Evolutionary conservation across 2,888 invertebrate species (phyloP).

Genomic region (Notodonta dromedarius): DNA sequence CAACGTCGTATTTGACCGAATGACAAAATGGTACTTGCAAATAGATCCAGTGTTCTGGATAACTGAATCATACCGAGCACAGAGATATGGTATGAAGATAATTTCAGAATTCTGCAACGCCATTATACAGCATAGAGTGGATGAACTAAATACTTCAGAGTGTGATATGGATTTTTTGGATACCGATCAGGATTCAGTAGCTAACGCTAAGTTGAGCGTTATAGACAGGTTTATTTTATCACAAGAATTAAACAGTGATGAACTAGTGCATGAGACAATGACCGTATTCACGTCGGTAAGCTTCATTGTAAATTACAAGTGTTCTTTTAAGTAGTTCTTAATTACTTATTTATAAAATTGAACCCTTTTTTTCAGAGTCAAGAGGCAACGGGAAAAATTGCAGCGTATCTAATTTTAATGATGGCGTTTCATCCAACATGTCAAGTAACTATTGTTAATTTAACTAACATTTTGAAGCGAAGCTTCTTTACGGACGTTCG

Average conservation of each 20-base stretch:
- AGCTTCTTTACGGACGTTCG: too few species aligned
- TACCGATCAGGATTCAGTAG: conserved; percentile 47
- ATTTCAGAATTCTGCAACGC: conserved; percentile 39
- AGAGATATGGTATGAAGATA: conserved; percentile 39
- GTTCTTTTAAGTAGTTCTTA: too few species aligned
- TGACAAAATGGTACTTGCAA: conserved; percentile 74
- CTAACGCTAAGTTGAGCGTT: conserved; percentile 60
- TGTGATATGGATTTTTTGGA: conserved; percentile 42
- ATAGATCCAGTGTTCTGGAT: conserved; percentile 64
- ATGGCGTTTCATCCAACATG: conserved; percentile 70
- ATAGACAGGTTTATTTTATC: conserved; percentile 70
- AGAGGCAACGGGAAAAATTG: conserved; percentile 71
- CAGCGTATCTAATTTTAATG: conserved; percentile 65
- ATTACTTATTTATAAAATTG: not conserved
- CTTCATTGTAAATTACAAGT: not conserved
- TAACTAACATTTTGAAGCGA: too few species aligned
- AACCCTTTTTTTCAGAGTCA: conserved; percentile 66
- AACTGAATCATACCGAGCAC: conserved; percentile 31
- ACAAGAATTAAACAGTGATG: conserved; percentile 49
- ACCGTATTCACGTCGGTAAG: conserved; percentile 74
- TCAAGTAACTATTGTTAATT: conserved; percentile 49
- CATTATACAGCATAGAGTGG: conserved; percentile 47
- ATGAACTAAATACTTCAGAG: conserved; percentile 43
- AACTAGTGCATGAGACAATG: conserved; percentile 60
- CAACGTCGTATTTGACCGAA: conserved; percentile 59